These are phyloP conservation scores for Engystomops pustulosus DNA, from an alignment of 2,113 vertebrate species.

Conservation along the genomic window DNA sequence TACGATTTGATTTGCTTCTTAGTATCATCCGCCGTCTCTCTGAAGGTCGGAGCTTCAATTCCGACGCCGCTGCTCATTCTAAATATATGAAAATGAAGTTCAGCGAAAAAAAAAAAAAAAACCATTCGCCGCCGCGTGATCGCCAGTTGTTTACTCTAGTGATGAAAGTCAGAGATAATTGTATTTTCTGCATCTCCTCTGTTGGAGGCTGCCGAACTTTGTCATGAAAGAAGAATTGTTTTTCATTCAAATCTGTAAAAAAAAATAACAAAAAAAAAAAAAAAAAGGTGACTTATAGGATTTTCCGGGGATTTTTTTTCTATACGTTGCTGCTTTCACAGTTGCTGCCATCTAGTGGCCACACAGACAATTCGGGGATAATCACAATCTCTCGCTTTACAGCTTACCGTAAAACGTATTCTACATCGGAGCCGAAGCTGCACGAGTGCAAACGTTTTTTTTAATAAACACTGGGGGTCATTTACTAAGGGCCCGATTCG, in stretches of 20 bases:
- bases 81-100: conserved; percentile 30
- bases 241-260: not conserved
- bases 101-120: too few species aligned
- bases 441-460: too few species aligned
- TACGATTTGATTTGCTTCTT: conserved; percentile 33
- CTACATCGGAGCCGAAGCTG: too few species aligned
- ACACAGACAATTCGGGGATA: too few species aligned
- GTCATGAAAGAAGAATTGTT: not conserved
- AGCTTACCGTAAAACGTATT: too few species aligned
- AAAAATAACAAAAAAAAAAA: not conserved
- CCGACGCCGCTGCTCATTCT: not conserved
- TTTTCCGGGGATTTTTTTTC: not conserved
- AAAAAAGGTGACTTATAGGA: not conserved
- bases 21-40: not conserved
- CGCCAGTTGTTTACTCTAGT: not conserved
- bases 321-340: not conserved
- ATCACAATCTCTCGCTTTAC: too few species aligned
- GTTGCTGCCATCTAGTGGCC: not conserved
- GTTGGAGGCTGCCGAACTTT: not conserved
- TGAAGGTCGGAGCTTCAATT: conserved; percentile 11
- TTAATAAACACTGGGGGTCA: too few species aligned
- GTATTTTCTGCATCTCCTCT: not conserved
- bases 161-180: not conserved
- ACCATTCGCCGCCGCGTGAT: not conserved
- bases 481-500: too few species aligned